Evolutionary conservation across 2,888 invertebrate species (phyloP).

Genomic region (Aporophyla nigra): DNA sequence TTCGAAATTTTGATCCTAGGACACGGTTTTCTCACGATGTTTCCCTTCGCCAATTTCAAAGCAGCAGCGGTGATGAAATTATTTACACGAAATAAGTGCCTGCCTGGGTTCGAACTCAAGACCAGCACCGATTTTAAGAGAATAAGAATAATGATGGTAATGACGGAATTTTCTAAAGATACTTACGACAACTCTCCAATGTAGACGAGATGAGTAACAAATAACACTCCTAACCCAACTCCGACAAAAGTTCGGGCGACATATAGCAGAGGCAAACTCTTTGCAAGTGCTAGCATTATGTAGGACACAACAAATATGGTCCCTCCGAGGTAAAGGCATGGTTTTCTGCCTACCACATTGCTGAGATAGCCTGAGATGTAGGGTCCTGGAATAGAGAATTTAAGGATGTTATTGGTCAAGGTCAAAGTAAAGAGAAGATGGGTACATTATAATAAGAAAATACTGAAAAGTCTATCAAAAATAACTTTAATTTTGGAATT

Average conservation of each 20-base stretch:
- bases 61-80: too few species aligned
- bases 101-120: too few species aligned
- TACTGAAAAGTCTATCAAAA: too few species aligned
- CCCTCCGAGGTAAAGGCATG: conserved; percentile 68
- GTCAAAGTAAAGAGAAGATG: not conserved
- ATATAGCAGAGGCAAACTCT: conserved; percentile 66
- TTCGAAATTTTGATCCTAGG: too few species aligned
- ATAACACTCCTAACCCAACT: conserved; percentile 21
- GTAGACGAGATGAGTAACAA: conserved; percentile 48
- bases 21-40: too few species aligned
- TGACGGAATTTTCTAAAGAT: not conserved
- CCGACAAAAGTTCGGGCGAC: conserved; percentile 52
- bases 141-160: too few species aligned
- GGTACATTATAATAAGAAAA: too few species aligned
- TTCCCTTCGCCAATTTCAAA: too few species aligned
- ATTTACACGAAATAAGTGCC: too few species aligned
- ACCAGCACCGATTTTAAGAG: too few species aligned
- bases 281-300: conserved; percentile 64
- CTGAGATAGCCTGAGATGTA: conserved; percentile 70
- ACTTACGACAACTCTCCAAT: conserved; percentile 55
- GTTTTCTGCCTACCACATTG: conserved; percentile 73
- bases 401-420: not conserved
- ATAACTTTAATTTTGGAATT: too few species aligned
- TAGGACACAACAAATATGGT: conserved; percentile 55
- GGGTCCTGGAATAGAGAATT: conserved; percentile 66